A percentile compares a stretch with the other conserved stretches of the same genome.
These are phyloP conservation scores for Ctenicera cuprea DNA, from an alignment of 2,888 invertebrate genomes.

Conservation along the genomic window DNA sequence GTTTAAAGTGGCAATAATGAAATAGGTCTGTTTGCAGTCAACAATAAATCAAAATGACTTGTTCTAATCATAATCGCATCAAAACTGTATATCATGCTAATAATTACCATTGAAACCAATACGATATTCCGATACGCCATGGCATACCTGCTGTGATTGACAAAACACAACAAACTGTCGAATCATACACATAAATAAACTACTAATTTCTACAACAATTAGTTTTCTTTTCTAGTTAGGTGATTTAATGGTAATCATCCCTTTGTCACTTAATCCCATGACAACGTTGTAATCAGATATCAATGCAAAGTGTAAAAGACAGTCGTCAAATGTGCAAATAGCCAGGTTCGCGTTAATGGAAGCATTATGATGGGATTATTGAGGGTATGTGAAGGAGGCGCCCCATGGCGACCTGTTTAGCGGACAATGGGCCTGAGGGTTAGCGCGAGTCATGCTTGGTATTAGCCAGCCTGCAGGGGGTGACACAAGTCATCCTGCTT, in stretches of 20 bases:
- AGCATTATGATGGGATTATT: constrained; percentile 66
- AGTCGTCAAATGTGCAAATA: background rate
- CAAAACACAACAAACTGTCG: constrained; percentile 53
- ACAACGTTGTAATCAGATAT: constrained; percentile 1
- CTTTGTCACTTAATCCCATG: background rate
- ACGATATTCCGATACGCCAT: constrained; percentile 43
- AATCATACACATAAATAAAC: constrained; percentile 53
- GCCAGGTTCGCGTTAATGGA: constrained; percentile 59
- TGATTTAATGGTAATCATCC: background rate
- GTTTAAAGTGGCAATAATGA: background rate
- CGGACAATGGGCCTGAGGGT: constrained; percentile 69
- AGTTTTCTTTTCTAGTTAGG: constrained; percentile 6
- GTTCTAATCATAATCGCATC: constrained; percentile 49
- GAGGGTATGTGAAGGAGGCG: constrained; percentile 64
- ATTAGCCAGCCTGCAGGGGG: constrained; percentile 69
- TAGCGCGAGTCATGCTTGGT: constrained; percentile 70
- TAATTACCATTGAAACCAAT: constrained; percentile 63
- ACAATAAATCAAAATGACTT: constrained; percentile 51
- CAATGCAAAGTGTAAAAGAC: background rate
- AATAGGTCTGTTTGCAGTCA: constrained; percentile 6
- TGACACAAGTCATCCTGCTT: constrained; percentile 68
- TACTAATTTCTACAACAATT: constrained; percentile 45
- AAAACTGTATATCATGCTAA: constrained; percentile 61
- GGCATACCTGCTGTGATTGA: constrained; percentile 49
- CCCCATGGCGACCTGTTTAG: constrained; percentile 69